phyloP scores from a whole-genome alignment of 2,113 vertebrate genomes.

The Dunckerocampus dactyliophorus region DNA sequence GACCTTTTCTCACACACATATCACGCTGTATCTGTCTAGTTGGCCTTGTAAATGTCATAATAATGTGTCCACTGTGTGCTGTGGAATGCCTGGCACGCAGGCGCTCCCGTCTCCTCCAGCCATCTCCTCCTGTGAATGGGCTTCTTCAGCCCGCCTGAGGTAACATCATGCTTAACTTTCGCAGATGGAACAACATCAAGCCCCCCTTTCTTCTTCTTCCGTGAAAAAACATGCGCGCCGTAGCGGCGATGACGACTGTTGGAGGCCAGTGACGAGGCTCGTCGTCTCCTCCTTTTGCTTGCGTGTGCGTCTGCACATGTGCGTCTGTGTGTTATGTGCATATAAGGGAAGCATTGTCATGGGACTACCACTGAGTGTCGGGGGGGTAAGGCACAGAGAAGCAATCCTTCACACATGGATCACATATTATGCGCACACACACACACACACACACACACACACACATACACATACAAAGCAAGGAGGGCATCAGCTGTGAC shows the following conservation, averaged over 20 bases:
- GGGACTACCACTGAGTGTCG: conserved; percentile 40
- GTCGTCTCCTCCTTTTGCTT: conserved; percentile 25
- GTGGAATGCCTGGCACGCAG: conserved; percentile 70
- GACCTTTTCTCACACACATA: conserved; percentile 49
- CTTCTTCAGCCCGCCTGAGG: conserved; percentile 56
- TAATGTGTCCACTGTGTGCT: conserved; percentile 72
- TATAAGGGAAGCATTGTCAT: conserved; percentile 68
- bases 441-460: conserved; percentile 26
- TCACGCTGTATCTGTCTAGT: conserved; percentile 50
- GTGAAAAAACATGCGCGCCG: neutral
- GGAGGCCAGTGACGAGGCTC: conserved; percentile 21
- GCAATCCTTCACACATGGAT: conserved; percentile 45
- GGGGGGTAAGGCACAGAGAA: conserved; percentile 56
- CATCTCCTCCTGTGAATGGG: conserved; percentile 66
- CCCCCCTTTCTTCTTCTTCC: conserved; percentile 44
- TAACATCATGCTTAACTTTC: conserved; percentile 45
- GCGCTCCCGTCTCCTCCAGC: conserved; percentile 57
- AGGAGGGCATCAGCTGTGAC: conserved; percentile 54
- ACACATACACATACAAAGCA: conserved; percentile 24
- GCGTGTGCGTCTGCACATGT: conserved; percentile 36
- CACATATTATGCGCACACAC: conserved; percentile 45
- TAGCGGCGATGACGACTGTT: conserved; percentile 15
- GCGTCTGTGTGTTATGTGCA: conserved; percentile 43
- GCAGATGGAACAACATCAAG: conserved; percentile 39
- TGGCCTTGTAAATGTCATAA: conserved; percentile 69